Evolutionary conservation across 2,797 vertebrate species (phyloP).

Genomic region (Pristis pectinata): DNA sequence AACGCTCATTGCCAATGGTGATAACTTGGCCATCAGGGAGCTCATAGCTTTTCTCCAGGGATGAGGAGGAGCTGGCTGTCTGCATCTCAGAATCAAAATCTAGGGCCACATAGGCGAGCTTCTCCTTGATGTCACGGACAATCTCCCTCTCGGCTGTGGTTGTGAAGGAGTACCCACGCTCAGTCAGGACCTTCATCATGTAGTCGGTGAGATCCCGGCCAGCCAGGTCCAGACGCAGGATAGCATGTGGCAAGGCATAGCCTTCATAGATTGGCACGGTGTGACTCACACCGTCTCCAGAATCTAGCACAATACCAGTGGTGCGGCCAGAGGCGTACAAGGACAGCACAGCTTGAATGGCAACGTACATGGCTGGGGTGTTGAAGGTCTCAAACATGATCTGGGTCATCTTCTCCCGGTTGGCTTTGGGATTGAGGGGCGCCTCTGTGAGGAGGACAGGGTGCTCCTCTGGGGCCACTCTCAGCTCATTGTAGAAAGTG

Average conservation of each 20-base stretch:
- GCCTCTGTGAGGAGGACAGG: constrained; percentile 72
- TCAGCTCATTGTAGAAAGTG: constrained; percentile 74
- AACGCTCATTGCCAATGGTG: not conserved
- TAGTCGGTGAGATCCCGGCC: not conserved
- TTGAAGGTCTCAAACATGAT: constrained; percentile 84
- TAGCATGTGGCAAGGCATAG: not conserved
- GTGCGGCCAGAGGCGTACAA: constrained; percentile 63
- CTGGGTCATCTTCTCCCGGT: constrained; percentile 76
- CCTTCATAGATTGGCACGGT: not conserved
- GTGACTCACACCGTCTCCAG: not conserved
- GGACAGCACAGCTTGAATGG: constrained; percentile 68
- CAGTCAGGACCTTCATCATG: no score
- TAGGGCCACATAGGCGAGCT: not conserved
- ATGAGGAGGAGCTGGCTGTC: not conserved
- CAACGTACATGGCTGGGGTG: constrained; percentile 64
- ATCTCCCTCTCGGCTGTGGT: constrained; percentile 22
- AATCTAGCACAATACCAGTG: constrained; percentile 49
- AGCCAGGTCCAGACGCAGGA: not conserved
- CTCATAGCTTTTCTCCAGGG: constrained; percentile 24
- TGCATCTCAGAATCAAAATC: constrained; percentile 16
- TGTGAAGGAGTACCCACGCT: constrained; percentile 14
- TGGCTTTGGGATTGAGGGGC: constrained; percentile 73
- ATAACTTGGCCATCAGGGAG: constrained; percentile 22
- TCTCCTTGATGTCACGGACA: not conserved
- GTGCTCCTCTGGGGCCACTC: constrained; percentile 73